Base-by-base conservation (phyloP, 2,888 invertebrate genomes). In the Kryphioiulus occultus region DNA sequence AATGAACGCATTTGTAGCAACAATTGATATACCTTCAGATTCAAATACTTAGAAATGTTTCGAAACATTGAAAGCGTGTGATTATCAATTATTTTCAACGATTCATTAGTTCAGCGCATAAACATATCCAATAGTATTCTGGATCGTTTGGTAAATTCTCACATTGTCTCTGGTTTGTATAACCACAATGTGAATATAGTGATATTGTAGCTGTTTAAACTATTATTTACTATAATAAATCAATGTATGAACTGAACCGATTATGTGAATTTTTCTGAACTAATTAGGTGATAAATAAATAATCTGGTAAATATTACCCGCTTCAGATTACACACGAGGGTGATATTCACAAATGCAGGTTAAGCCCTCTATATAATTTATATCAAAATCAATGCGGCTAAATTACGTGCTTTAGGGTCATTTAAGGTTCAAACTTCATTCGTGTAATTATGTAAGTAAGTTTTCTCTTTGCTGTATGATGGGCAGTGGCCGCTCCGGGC, bases 391-490 rank as follows among this genome's bases (percentile, higher is more conserved):
- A 30, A 30, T 17, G 68, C 26, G 26, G 26, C 12, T 26, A 59
- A 59, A 59, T 59, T 68, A 26, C 26, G 26, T 68, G 26, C n/a
- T 2, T 9, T 5, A 53, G 1, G 10, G 68, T 68, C 3, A 68
- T 78, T 78, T 78, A 26, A 26, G 26, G 26, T 26, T 68, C 68
- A 26, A 68, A 26, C 22, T 68, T 68, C 68, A 68, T 68, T 68
- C 26, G 68, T n/a, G 15, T 4, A 22, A 17, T 88, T 92, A 91
- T 82, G 92, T 91, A 92, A 95, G 96, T 93, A 94, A 96, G 92
- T 96, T 96, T 91, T 96, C 96, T 91, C 96, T 94, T 92, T 96
- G 96, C 92, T 97, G 96, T 91, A 96, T 96, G 89, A 96, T 94
- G 87, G 96, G 96, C 91, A 96, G 93, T 91, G 96, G 95, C 88